phyloP scores from a whole-genome alignment of 2,888 invertebrate species.

The Tuberolachnus salignus region DNA sequence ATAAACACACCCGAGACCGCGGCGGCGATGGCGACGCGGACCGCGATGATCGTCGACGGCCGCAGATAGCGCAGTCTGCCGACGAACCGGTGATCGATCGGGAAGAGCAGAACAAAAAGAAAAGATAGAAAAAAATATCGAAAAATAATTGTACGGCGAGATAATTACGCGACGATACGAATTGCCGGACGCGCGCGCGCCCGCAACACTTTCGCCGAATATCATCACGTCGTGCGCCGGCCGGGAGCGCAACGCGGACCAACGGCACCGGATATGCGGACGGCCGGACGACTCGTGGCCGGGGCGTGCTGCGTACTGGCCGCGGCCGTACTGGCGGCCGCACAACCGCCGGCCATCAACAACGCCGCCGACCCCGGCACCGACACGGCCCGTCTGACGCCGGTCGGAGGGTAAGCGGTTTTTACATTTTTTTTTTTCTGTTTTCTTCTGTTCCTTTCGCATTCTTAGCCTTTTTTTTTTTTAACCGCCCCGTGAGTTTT shows the following conservation, averaged over 20 bases:
- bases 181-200: too few species aligned
- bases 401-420: constrained; percentile 50
- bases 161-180: too few species aligned
- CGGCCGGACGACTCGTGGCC: neutral
- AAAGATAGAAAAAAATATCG: too few species aligned
- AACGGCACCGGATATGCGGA: neutral
- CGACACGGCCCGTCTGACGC: constrained; percentile 13
- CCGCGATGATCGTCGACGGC: neutral
- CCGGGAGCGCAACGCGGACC: too few species aligned
- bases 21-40: neutral
- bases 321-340: constrained; percentile 19
- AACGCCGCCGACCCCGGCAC: constrained; percentile 37
- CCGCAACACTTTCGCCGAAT: too few species aligned
- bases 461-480: too few species aligned
- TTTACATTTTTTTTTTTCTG: neutral
- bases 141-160: too few species aligned
- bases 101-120: too few species aligned
- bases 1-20: neutral
- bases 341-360: constrained; percentile 53
- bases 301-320: constrained; percentile 20
- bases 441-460: neutral
- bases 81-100: too few species aligned
- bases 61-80: too few species aligned
- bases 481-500: neutral
- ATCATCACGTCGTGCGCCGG: too few species aligned